A percentile compares a stretch with the other conserved stretches of the same genome.
phyloP scores from a whole-genome alignment of 2,888 invertebrate genomes.

The Onthophagus sagittarius region DNA sequence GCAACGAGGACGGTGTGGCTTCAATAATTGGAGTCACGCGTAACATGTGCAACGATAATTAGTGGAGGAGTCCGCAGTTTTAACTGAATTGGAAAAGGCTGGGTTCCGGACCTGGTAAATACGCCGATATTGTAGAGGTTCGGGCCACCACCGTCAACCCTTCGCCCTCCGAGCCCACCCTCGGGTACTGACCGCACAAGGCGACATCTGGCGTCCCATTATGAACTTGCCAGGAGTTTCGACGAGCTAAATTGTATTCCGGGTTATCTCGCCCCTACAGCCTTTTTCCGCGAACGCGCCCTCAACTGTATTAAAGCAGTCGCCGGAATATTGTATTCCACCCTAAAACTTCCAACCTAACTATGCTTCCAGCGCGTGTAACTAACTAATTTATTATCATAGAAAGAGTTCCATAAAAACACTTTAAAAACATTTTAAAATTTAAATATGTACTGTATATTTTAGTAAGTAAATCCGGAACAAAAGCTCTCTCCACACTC shows the following conservation, averaged over 20 bases:
- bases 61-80: not conserved
- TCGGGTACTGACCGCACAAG: constrained; percentile 20
- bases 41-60: not conserved
- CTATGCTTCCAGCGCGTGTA: not conserved
- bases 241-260: constrained; percentile 23
- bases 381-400: not conserved
- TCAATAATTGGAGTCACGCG: not conserved
- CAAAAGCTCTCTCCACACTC: too few species aligned
- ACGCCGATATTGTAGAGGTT: constrained; percentile 18
- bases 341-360: not conserved
- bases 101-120: not conserved
- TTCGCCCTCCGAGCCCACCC: constrained; percentile 16
- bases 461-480: too few species aligned
- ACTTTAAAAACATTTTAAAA: not conserved
- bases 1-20: not conserved
- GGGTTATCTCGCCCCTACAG: constrained; percentile 13
- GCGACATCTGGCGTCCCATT: constrained; percentile 24
- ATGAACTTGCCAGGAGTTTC: constrained; percentile 21
- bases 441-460: too few species aligned
- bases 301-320: constrained; percentile 8
- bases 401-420: not conserved
- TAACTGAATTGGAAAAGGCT: not conserved
- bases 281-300: constrained; percentile 2
- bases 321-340: not conserved
- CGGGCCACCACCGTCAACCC: constrained; percentile 17